These are phyloP conservation scores for Stichopus horrens DNA, from an alignment of 53 echinoderm and acorn worm genomes.

Conservation along the genomic window DNA sequence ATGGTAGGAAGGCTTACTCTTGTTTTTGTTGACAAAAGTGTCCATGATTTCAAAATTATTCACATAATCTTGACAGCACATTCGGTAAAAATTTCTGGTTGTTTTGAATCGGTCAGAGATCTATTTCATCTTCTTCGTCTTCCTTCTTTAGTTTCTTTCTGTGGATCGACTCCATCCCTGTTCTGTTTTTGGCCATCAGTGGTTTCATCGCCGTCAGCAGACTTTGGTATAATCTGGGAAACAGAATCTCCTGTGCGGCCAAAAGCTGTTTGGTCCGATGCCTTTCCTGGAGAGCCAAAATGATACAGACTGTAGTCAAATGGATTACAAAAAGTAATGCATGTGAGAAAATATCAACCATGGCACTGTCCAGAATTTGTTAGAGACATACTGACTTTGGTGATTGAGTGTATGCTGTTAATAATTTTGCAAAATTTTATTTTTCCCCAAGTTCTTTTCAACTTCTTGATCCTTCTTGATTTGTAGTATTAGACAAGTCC, in stretches of 20 bases:
- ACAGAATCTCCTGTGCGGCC: conserved; percentile 90
- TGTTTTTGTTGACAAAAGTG: too few relatives aligned
- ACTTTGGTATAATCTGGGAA: conserved; percentile 83
- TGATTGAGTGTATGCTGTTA: too few relatives aligned
- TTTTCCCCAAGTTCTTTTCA: background rate
- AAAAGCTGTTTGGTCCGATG: conserved; percentile 92
- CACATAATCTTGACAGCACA: too few relatives aligned
- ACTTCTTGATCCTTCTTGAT: too few relatives aligned
- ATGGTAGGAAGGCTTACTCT: too few relatives aligned
- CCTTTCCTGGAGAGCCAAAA: conserved; percentile 64
- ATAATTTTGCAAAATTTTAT: background rate
- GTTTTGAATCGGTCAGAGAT: background rate
- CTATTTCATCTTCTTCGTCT: conserved; percentile 56
- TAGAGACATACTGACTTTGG: too few relatives aligned
- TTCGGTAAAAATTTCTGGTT: background rate
- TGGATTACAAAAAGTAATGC: too few relatives aligned
- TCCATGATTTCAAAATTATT: too few relatives aligned
- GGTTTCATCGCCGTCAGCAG: conserved; percentile 87
- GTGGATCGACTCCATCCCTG: conserved; percentile 88
- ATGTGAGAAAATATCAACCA: too few relatives aligned
- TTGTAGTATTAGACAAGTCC: too few relatives aligned
- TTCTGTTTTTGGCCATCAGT: conserved; percentile 90
- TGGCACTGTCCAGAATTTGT: too few relatives aligned
- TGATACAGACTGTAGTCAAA: background rate
- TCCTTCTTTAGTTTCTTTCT: conserved; percentile 40